Evolutionary conservation across 2,888 invertebrate genomes (phyloP).

Genomic region (Eilema depressum): DNA sequence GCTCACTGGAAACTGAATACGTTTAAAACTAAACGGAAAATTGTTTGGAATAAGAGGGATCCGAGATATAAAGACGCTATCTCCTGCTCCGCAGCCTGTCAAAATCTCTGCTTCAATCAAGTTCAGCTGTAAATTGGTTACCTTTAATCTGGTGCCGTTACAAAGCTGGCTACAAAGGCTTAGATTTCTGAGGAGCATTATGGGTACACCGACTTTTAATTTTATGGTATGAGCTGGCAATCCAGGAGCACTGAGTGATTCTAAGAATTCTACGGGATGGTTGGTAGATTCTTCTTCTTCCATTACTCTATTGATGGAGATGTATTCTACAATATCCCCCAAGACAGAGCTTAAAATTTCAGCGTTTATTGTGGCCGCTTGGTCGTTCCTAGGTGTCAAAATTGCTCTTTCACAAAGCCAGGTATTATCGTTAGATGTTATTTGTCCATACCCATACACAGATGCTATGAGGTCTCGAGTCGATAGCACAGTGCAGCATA

Average conservation of each 20-base stretch:
- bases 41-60: conserved; percentile 43
- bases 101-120: conserved; percentile 4
- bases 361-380: background rate
- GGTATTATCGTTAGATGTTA: background rate
- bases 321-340: background rate
- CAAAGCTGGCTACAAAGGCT: conserved; percentile 7
- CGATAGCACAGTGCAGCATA: background rate
- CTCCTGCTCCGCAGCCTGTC: background rate
- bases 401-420: background rate
- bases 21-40: conserved; percentile 47
- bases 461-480: too few relatives aligned
- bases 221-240: background rate
- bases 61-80: conserved; percentile 33
- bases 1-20: conserved; percentile 40
- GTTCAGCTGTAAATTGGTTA: background rate
- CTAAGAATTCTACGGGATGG: conserved; percentile 10
- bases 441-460: too few relatives aligned
- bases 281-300: background rate
- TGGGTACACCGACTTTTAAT: conserved; percentile 8
- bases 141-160: conserved; percentile 9
- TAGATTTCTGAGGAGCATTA: conserved; percentile 13
- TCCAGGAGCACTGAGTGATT: background rate
- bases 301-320: conserved; percentile 20
- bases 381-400: background rate
- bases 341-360: background rate